Evolutionary conservation across 2,888 invertebrate species (phyloP), one percentile per base, ranked within the genome.

Genomic region (Machimus rusticus): DNA sequence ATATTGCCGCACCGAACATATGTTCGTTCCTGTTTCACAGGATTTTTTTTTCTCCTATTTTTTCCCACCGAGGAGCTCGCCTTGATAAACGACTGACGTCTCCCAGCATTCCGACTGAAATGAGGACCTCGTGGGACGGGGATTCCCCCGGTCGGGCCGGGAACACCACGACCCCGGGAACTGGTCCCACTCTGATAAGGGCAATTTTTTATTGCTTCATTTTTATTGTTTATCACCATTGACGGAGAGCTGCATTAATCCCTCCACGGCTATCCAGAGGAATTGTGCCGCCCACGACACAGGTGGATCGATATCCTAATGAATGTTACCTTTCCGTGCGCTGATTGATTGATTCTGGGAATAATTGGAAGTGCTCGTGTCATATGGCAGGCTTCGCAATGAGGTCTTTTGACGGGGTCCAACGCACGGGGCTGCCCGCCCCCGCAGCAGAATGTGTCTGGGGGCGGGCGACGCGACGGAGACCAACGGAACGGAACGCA

Each of bases 151-250:
- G 16, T 19, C 16, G n/a, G n/a, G 4, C 51, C 16, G 51, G n/a
- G 51, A 16, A 51, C 16, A 51, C n/a, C 51, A n/a, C n/a, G 51
- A 51, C 51, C 51, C n/a, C 51, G 19, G 51, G 6, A n/a, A 16
- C 51, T 51, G 51, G 51, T 78, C 78, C 28, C 23, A 5, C 78
- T 23, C 43, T 78, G 78, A 78, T 78, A 78, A 43, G 78, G 43
- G 23, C 78, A 78, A 78, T n/a, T 78, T 43, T 78, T 78, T 78
- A 78, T 78, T 78, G 78, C 19, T 78, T 43, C 51, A 51, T 51
- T 51, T 51, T 51, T 51, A 51, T 51, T 51, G 51, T 51, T 51
- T 51, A 51, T 51, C n/a, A 19, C 51, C n/a, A 51, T 19, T 66
- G 66, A 66, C 66, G 66, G 66, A 5, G 12, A 66, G 66, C 66